A percentile compares a stretch with the other conserved stretches of the same genome.
phyloP scores from a whole-genome alignment of 1,140 invertebrate genomes.

The Macrobrachium rosenbergii region DNA sequence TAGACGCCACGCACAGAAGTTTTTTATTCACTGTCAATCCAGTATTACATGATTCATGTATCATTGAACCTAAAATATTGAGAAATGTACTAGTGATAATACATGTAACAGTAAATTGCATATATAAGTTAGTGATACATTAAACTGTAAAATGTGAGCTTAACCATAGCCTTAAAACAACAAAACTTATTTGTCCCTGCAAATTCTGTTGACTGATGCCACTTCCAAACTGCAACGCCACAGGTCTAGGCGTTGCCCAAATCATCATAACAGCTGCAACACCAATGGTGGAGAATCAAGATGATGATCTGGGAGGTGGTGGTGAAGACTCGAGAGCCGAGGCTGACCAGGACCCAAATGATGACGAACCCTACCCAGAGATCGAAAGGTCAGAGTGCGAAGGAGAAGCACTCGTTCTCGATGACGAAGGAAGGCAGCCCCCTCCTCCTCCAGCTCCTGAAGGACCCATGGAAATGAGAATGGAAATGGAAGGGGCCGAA shows the following conservation, averaged over 20 bases:
- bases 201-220: background rate
- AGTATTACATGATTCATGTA: no score
- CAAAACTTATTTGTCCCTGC: background rate
- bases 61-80: no score
- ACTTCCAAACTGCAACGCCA: background rate
- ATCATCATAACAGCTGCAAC: constrained; percentile 91
- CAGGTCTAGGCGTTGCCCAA: constrained; percentile 82
- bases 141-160: no score
- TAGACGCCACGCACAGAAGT: no score
- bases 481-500: constrained; percentile 22
- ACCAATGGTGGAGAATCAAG: constrained; percentile 82
- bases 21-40: no score
- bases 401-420: constrained; percentile 59
- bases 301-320: constrained; percentile 77
- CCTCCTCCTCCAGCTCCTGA: constrained; percentile 53
- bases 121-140: no score
- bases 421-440: constrained; percentile 62
- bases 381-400: constrained; percentile 53
- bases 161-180: no score
- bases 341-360: constrained; percentile 54
- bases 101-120: no score
- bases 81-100: no score
- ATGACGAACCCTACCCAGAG: constrained; percentile 47
- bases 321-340: constrained; percentile 66
- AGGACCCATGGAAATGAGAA: constrained; percentile 49